Percentiles rank a stretch among this genome's conserved stretches.
phyloP scores from a whole-genome alignment of 1,140 invertebrate genomes.

The Aphaenogaster rudis region DNA sequence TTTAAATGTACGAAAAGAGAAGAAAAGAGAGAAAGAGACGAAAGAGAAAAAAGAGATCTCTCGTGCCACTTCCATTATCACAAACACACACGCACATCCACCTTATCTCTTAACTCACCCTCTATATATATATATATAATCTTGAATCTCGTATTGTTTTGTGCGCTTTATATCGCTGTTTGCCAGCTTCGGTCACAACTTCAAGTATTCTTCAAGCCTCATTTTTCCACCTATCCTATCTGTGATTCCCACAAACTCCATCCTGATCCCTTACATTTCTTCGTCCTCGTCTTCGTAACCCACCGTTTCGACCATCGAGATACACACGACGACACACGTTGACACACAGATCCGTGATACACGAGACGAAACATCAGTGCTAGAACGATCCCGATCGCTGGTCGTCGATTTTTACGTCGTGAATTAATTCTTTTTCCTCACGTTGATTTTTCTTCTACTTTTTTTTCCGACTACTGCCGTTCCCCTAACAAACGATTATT shows the following conservation, averaged over 20 bases:
- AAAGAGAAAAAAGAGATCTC: conserved; percentile 63
- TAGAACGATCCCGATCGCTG: background rate
- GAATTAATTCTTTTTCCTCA: conserved; percentile 11
- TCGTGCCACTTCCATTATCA: conserved; percentile 63
- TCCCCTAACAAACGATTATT: conserved; percentile 42
- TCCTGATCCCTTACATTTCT: background rate
- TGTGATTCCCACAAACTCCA: background rate
- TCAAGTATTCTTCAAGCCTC: conserved; percentile 73
- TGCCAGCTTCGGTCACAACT: conserved; percentile 81
- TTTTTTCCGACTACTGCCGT: conserved; percentile 17
- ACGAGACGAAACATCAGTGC: background rate
- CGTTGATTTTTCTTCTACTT: conserved; percentile 13
- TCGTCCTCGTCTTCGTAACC: conserved; percentile 19
- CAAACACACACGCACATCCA: conserved; percentile 63
- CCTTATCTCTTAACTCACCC: conserved; percentile 68
- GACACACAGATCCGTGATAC: background rate
- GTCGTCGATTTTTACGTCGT: background rate
- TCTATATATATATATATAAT: conserved; percentile 68
- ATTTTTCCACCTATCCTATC: conserved; percentile 5
- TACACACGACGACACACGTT: conserved; percentile 30
- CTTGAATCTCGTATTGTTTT: conserved; percentile 77
- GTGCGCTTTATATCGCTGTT: conserved; percentile 81
- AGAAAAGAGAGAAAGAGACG: conserved; percentile 43
- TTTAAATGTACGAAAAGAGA: conserved; percentile 23
- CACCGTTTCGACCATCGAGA: conserved; percentile 19